Base-by-base conservation (phyloP, 1,140 invertebrate species). In the Drosophila nigrodunni region DNA sequence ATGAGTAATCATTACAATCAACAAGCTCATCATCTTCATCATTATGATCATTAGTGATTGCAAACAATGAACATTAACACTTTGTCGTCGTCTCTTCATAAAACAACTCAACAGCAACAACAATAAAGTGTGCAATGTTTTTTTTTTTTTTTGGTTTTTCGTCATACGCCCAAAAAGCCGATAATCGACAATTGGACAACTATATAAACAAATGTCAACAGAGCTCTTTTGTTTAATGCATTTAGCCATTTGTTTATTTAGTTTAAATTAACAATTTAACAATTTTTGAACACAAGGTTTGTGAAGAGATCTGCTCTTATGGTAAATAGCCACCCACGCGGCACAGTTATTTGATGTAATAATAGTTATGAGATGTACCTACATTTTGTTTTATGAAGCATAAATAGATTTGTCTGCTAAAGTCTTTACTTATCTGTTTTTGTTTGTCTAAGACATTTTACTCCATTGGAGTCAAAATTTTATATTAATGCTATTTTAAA, bases 1-100 rank as follows among this genome's bases (percentile, higher is more conserved):
- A 85, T 83, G 74, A 86, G 81, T 86, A 77, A 85, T 86, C 74
- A 74, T 78, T 41, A 68, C 72, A 52, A 74, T 77, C 46, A 59
- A 11, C 55, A 30, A 13, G 64, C 46, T 21, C 57, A 55, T 68
- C 9, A 60, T 46, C 15, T 43, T 39, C 35, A 46, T 62, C 7
- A 46, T 35, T n/a, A 55, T 9, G 39, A 43, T 41, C 49, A 61
- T 49, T 15, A 30, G 41, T 34, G 52, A 76, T 46, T 49, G 74
- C 69, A 43, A 85, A 74, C 76, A 83, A 79, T 76, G 72, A 68
- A 46, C 68, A 74, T 82, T 82, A 57, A 80, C 76, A 79, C 77
- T 79, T 59, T 60, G 62, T 37, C 25, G 68, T 46, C 43, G 55
- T 47, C 71, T n/a, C 46, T 41, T 71, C 21, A 59, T 30, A 35